These are phyloP conservation scores for Pyrgilauda ruficollis DNA, from an alignment of 2,113 vertebrate species.

Conservation along the genomic window DNA sequence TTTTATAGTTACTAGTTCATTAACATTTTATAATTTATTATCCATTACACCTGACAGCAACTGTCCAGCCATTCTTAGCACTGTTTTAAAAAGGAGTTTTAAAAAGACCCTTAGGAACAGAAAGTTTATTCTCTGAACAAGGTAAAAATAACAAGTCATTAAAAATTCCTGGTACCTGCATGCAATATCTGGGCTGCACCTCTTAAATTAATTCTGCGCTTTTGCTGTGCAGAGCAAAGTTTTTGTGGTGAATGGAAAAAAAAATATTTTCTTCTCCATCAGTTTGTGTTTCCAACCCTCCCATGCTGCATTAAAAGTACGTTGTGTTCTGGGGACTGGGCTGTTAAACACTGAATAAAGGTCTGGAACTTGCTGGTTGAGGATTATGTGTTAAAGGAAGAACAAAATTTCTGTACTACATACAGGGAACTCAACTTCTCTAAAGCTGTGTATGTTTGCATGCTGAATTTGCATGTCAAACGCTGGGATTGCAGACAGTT, in stretches of 20 bases:
- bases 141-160: conserved; percentile 38
- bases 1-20: conserved; percentile 29
- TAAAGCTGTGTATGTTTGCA: not conserved
- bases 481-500: not conserved
- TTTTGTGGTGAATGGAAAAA: conserved; percentile 19
- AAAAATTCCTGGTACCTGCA: conserved; percentile 38
- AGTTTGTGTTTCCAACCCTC: not conserved
- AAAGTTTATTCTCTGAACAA: conserved; percentile 10
- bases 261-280: conserved; percentile 3
- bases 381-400: not conserved
- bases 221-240: not conserved
- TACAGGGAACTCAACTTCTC: not conserved
- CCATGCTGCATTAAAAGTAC: not conserved
- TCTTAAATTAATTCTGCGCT: not conserved
- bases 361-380: not conserved
- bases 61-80: conserved; percentile 22
- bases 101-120: not conserved
- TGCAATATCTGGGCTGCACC: conserved; percentile 21
- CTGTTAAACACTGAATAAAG: not conserved
- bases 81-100: not conserved
- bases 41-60: conserved; percentile 20
- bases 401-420: not conserved
- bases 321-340: not conserved
- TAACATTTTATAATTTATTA: conserved; percentile 41
- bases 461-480: conserved; percentile 19